phyloP scores from a whole-genome alignment of 2,113 vertebrate genomes.

The Dasypus novemcinctus region DNA sequence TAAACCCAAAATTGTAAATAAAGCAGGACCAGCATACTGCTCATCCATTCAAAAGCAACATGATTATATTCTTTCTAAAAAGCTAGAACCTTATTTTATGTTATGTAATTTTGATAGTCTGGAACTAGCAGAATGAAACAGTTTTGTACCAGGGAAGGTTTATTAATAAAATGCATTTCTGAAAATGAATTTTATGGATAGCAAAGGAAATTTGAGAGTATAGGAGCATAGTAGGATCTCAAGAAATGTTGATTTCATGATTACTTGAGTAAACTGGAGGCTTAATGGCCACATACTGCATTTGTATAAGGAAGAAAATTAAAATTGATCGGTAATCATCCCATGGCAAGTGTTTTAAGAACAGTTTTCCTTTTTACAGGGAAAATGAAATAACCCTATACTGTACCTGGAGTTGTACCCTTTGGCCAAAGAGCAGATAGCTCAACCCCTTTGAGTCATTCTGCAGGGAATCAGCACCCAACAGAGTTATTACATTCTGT shows the following conservation, averaged over 20 bases:
- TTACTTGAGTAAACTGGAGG: background rate
- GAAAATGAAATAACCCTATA: background rate
- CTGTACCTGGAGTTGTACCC: background rate
- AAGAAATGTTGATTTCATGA: background rate
- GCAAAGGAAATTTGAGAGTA: background rate
- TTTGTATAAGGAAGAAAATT: background rate
- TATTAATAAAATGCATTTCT: background rate
- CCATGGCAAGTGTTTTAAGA: background rate
- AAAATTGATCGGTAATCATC: background rate
- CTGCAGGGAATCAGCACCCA: background rate
- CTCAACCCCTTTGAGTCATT: background rate
- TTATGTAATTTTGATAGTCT: background rate
- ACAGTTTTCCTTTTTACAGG: background rate
- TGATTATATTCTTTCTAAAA: background rate
- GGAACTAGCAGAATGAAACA: background rate
- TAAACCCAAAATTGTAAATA: background rate
- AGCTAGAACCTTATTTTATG: background rate
- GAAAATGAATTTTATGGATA: background rate
- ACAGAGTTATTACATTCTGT: accelerated
- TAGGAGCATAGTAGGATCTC: background rate
- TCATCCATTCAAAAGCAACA: background rate
- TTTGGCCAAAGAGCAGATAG: background rate
- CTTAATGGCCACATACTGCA: background rate
- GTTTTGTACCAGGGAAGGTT: background rate
- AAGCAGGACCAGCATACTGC: background rate